Base-by-base conservation (phyloP, 2,888 invertebrate species). In the Cheilosia vernalis region DNA sequence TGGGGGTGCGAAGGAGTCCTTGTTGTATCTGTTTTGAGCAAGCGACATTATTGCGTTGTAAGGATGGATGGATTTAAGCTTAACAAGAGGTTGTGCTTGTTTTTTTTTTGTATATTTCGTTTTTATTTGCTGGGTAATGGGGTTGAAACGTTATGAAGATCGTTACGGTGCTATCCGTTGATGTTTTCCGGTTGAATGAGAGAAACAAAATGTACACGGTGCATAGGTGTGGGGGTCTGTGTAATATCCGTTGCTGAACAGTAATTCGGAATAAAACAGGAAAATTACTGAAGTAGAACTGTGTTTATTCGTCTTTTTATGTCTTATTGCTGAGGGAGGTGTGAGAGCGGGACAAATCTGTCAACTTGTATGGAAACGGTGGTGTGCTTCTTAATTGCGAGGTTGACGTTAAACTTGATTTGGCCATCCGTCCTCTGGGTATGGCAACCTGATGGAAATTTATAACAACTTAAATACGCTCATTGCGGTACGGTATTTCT, bases 41-140 rank as follows among this genome's bases (percentile, higher is more conserved):
- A 60, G 49, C 55, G 44, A 63, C 30, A 63, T 63, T 42, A 51
- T 19, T 70, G 55, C 21, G 61, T 17, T 56, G 49, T 55, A 67
- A 72, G 49, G 77, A 79, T 64, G 79, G 64, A 72, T 79, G 79
- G 64, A 72, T 79, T 79, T 70, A 42, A 56, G 70, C 63, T 67
- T 51, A 67, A 53, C 66, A 53, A 76, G 37, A 2, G 66, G 24
- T 61, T 30, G 51, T 4, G 19, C 2, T 19, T 24, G 19, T 19
- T 44, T 13, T 66, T 51, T 47, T 27, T 30, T 51, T 60, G 42
- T 51, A 21, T 40, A 55, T 60, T 70, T 69, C 42, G 44, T 56
- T 82, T 56, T 77, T 74, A 58, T 74, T 82, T 49, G 60, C 47
- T 30, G 77, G 70, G 77, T 77, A 82, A 72, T 82, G 82, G 61